Conservation (phyloP, 1,140 invertebrate species). For the Dryas iulia region DNA sequence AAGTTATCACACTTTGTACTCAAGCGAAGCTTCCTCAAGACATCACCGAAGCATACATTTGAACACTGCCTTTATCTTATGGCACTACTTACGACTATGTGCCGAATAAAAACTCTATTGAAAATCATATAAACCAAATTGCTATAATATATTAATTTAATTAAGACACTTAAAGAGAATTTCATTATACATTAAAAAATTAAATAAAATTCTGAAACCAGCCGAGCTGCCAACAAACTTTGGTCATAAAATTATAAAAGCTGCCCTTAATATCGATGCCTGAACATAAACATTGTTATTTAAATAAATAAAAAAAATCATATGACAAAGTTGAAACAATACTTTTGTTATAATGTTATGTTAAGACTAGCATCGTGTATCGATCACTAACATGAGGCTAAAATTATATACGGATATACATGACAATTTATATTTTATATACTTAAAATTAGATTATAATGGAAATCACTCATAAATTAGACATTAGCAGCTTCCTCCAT, state of each 20-base stretch:
- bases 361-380: conserved; percentile 20
- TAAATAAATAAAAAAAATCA: conserved; percentile 20
- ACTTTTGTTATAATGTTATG: conserved; percentile 19
- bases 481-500: neutral
- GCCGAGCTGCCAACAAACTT: conserved; percentile 41
- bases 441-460: neutral
- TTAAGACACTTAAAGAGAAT: neutral
- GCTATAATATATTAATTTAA: neutral
- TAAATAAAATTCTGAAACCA: conserved; percentile 29
- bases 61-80: conserved; percentile 34
- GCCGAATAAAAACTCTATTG: conserved; percentile 7
- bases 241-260: conserved; percentile 9
- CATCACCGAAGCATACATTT: conserved; percentile 20
- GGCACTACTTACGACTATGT: conserved; percentile 35
- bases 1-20: conserved; percentile 48
- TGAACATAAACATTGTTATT: conserved; percentile 4
- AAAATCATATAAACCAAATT: neutral
- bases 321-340: conserved; percentile 4
- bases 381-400: conserved; percentile 11
- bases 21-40: conserved; percentile 44
- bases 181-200: neutral
- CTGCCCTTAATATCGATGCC: neutral
- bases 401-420: conserved; percentile 10
- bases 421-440: neutral
- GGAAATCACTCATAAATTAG: neutral